Evolutionary conservation across 2,113 vertebrate genomes (phyloP), one percentile per base, ranked within the genome.

Genomic region (Lophura nycthemera): DNA sequence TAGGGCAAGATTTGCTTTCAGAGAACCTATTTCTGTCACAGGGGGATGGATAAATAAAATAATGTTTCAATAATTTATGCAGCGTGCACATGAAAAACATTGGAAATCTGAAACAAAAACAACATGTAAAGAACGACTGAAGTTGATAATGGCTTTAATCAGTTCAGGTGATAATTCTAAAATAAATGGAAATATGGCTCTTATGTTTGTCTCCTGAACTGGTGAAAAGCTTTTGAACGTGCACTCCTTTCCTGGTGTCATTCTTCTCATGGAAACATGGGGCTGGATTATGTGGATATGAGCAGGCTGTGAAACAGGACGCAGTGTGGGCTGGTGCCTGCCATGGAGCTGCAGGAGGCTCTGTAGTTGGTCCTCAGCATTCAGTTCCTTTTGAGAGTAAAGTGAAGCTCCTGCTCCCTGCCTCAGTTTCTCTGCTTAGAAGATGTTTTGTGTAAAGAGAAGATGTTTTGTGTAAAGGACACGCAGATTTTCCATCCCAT

Each of bases 21-120:
- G 94, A 92, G 93, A 97, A 96, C 95, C 95, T 97, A 95, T 97
- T 96, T 97, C 92, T 98, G 97, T 97, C 97, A 96, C 92, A 89
- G 80, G 90, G 92, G 92, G 83, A 95, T 83, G 93, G 95, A 97
- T 96, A 97, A 97, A 97, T 97, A 96, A 95, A 97, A 97, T 96
- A 96, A 96, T 67, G 74, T 95, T 97, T 97, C 97, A 97, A 97
- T 98, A 97, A 98, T 97, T 96, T 96, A 97, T 98, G 96, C 82
- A 2, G 89, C 20, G 43, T 5, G 16, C 92, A 75, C 60, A 69
- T 43, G 22, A 91, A 95, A 94, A 95, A 92, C 92, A 60, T 13
- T 83, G 96, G 83, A 94, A 95, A 95, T 85, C 95, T 89, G 93
- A 93, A 95, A 92, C 36, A 70, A 92, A 97, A 95, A 64, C 1